phyloP scores from a whole-genome alignment of 2,797 vertebrate species.

The Tympanoctomys barrerae region DNA sequence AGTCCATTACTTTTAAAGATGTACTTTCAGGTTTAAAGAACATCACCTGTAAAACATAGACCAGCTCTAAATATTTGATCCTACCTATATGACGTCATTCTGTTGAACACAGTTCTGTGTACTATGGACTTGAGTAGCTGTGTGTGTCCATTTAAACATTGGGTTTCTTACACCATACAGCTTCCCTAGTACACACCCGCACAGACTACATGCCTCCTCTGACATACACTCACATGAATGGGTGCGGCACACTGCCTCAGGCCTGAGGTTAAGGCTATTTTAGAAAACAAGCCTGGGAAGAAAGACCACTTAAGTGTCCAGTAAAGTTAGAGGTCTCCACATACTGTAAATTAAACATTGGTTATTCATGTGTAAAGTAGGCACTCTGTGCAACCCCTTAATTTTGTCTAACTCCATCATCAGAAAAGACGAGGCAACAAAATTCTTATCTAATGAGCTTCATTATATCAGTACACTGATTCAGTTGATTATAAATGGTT shows the following conservation, averaged over 20 bases:
- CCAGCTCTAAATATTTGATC: neutral
- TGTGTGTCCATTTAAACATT: neutral
- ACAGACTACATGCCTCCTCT: neutral
- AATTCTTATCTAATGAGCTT: conserved; percentile 3
- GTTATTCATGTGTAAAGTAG: neutral
- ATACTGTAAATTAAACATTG: neutral
- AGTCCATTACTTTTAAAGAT: neutral
- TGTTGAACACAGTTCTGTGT: neutral
- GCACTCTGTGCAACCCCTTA: neutral
- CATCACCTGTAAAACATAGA: neutral
- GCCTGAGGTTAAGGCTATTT: neutral
- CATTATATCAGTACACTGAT: neutral
- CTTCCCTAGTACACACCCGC: neutral
- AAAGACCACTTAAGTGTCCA: neutral
- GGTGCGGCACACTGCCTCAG: neutral
- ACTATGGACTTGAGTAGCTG: neutral
- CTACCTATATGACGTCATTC: neutral
- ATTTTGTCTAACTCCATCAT: conserved; percentile 38
- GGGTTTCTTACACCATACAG: neutral
- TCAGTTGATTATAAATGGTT: conserved; percentile 11
- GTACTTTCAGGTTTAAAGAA: neutral
- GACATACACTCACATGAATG: neutral
- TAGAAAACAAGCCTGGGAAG: neutral
- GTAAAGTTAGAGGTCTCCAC: neutral
- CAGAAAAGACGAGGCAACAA: neutral